These are phyloP conservation scores for Malurus cyaneus DNA, from an alignment of 2,113 vertebrate genomes.

Conservation along the genomic window DNA sequence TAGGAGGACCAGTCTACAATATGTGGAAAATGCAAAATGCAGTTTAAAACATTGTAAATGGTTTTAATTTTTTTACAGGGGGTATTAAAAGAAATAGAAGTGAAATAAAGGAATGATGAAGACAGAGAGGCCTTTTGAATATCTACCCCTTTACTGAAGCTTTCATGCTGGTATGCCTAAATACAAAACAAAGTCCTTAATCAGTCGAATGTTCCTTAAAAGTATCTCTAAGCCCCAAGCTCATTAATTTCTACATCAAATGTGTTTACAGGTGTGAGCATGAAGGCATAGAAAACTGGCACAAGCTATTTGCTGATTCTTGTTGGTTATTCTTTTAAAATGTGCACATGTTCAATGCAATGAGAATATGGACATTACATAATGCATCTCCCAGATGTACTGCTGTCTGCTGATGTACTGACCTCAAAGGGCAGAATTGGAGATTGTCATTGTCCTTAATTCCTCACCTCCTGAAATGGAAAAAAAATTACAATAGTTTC, in stretches of 20 bases:
- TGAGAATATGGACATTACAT: not conserved
- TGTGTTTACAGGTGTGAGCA: not conserved
- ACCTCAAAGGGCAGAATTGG: not conserved
- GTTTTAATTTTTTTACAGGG: not conserved
- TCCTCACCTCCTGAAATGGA: not conserved
- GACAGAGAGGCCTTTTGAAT: not conserved
- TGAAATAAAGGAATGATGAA: not conserved
- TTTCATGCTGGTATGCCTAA: not conserved
- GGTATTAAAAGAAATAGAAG: not conserved
- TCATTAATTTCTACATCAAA: not conserved
- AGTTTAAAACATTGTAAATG: not conserved
- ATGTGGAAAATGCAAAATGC: not conserved
- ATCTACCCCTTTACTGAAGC: not conserved
- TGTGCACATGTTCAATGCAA: not conserved
- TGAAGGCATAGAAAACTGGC: not conserved
- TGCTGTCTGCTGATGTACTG: not conserved
- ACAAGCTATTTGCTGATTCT: not conserved
- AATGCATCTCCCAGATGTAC: not conserved
- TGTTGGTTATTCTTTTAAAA: not conserved
- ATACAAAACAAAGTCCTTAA: not conserved
- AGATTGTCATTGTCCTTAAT: not conserved
- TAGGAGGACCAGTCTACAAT: not conserved
- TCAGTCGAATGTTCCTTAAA: not conserved
- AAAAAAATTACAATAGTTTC: not conserved
- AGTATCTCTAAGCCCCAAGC: not conserved